These are phyloP conservation scores for Microctenopoma stevenorrisi DNA, from an alignment of 2,797 vertebrate genomes.

Conservation along the genomic window DNA sequence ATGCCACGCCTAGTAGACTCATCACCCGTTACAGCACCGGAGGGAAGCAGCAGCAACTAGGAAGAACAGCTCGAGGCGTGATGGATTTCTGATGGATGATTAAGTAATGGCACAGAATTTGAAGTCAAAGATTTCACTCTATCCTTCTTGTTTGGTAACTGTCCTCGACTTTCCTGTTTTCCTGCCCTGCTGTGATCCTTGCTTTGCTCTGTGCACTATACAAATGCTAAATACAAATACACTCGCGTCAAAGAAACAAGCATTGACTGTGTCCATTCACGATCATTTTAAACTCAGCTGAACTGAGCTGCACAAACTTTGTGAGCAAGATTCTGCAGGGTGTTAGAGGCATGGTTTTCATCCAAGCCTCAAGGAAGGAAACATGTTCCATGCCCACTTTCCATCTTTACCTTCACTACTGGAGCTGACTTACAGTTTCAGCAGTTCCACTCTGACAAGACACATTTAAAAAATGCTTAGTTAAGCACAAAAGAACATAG, in stretches of 20 bases:
- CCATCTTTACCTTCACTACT: conserved; percentile 36
- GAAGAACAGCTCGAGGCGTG: conserved; percentile 14
- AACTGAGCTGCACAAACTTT: conserved; percentile 28
- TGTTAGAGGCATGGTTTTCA: conserved; percentile 42
- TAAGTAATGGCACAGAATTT: conserved; percentile 20
- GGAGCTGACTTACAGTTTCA: conserved; percentile 27
- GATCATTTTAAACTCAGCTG: conserved; percentile 5
- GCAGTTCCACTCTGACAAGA: conserved; percentile 32
- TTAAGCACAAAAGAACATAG: conserved; percentile 11
- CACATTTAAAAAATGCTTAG: conserved; percentile 27
- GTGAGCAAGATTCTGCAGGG: conserved; percentile 1
- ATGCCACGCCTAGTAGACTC: conserved; percentile 46
- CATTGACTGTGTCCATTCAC: neutral
- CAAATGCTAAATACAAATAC: conserved; percentile 45
- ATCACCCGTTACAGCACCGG: conserved; percentile 25
- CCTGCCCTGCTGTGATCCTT: conserved; percentile 23
- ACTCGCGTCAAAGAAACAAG: conserved; percentile 13
- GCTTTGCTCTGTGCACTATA: conserved; percentile 38
- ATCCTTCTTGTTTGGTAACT: conserved; percentile 46
- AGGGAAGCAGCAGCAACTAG: conserved; percentile 21
- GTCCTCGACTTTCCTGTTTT: conserved; percentile 40
- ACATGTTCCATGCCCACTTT: conserved; percentile 62
- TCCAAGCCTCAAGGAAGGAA: conserved; percentile 53
- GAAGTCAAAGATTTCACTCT: conserved; percentile 40
- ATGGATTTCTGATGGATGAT: conserved; percentile 44